Evolutionary conservation across 1,140 invertebrate genomes (phyloP).

Genomic region (Lepidurus couesii): DNA sequence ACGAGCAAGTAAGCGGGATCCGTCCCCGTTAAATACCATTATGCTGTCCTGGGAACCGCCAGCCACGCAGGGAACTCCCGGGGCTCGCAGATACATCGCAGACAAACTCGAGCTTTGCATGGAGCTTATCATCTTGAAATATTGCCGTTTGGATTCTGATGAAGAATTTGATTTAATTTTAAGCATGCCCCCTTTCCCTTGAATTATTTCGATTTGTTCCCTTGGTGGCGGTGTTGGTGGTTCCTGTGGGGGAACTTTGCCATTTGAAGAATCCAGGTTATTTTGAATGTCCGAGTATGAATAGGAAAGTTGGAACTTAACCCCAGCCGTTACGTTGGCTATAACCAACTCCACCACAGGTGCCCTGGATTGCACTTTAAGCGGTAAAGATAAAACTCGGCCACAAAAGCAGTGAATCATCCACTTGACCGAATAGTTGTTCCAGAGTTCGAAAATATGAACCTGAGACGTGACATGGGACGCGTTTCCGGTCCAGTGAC

Average conservation of each 20-base stretch:
- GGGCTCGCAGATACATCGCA: background rate
- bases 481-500: background rate
- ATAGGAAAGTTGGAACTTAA: background rate
- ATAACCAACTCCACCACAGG: constrained; percentile 10
- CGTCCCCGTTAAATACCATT: constrained; percentile 10
- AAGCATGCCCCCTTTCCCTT: background rate
- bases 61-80: background rate
- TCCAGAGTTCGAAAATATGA: constrained; percentile 15
- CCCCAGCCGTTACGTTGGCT: constrained; percentile 3
- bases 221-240: background rate
- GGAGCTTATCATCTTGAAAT: background rate
- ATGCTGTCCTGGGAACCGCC: background rate
- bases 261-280: background rate
- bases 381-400: background rate
- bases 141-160: background rate
- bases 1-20: constrained; percentile 9
- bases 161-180: background rate
- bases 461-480: constrained; percentile 11
- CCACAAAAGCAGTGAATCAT: constrained; percentile 13
- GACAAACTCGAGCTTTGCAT: background rate
- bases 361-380: background rate
- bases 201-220: background rate
- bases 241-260: background rate
- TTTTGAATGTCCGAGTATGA: background rate
- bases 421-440: constrained; percentile 14